Percentiles rank a stretch among this genome's conserved stretches.
These are phyloP conservation scores for Aleiodes leptofemur DNA, from an alignment of 2,888 invertebrate genomes.

Conservation along the genomic window DNA sequence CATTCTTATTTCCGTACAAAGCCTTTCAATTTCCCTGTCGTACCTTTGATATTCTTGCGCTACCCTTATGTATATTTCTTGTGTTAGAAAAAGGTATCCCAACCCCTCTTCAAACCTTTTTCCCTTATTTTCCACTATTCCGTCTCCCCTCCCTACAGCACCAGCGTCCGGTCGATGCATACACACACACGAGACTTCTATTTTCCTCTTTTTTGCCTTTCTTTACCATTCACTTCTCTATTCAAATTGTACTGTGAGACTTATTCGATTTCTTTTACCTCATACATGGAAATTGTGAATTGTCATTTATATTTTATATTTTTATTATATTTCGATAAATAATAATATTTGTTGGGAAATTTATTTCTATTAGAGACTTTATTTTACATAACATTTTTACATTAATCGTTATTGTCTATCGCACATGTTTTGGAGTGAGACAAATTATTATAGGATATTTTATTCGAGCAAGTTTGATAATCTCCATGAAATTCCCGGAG, in stretches of 20 bases:
- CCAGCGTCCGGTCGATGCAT: conserved; percentile 30
- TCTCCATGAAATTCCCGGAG: conserved; percentile 3
- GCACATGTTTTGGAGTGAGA: no score
- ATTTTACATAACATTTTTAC: no score
- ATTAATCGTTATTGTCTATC: no score
- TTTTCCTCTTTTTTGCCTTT: conserved; percentile 1
- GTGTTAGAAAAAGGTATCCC: conserved; percentile 45
- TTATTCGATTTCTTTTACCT: conserved; percentile 22
- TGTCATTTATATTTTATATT: conserved; percentile 14
- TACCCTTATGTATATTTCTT: conserved; percentile 51
- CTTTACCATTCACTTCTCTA: conserved; percentile 21
- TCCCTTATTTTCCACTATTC: conserved; percentile 32
- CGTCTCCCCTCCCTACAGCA: neutral
- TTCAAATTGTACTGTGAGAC: conserved; percentile 30
- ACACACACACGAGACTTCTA: conserved; percentile 20
- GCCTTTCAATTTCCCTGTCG: conserved; percentile 72
- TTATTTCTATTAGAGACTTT: no score
- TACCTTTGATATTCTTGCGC: conserved; percentile 69
- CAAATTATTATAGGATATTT: neutral
- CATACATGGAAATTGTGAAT: conserved; percentile 10
- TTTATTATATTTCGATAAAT: conserved; percentile 3
- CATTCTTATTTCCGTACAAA: conserved; percentile 72
- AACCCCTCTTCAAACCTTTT: conserved; percentile 50
- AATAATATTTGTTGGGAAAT: neutral
- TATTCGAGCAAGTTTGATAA: neutral